Conservation (phyloP, 2,113 vertebrate species). For the Eira barbara region DNA sequence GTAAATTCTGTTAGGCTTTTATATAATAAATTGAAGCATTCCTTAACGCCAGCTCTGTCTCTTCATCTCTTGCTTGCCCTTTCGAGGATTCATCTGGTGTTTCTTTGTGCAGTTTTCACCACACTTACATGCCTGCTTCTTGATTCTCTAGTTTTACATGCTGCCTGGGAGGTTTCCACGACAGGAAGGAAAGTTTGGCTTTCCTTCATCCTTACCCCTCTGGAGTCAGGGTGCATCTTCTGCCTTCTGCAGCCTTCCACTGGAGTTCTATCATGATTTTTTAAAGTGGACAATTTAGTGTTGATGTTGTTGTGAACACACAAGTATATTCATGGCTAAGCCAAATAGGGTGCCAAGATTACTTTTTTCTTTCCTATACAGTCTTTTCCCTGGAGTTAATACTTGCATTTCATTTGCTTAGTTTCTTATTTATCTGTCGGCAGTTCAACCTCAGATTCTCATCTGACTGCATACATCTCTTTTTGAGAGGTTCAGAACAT, state of each 20-base stretch:
- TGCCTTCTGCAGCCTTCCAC: background rate
- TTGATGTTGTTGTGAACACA: background rate
- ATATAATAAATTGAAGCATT: background rate
- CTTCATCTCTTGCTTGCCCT: background rate
- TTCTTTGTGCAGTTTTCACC: background rate
- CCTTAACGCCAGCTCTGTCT: background rate
- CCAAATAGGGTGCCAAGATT: background rate
- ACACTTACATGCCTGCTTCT: background rate
- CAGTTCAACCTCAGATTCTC: background rate
- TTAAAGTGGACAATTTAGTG: background rate
- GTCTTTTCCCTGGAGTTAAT: background rate
- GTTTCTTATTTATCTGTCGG: background rate
- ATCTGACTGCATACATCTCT: background rate
- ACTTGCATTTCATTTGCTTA: background rate
- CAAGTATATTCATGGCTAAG: background rate
- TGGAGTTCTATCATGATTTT: background rate
- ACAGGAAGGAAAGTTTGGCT: background rate
- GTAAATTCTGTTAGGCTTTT: background rate
- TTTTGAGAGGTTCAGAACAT: background rate
- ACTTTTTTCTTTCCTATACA: background rate
- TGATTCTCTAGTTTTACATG: background rate
- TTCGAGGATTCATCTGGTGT: background rate
- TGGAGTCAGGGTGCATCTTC: background rate
- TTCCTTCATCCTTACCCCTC: background rate
- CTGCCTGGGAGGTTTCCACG: background rate